Evolutionary conservation across 2,113 vertebrate species (phyloP), one percentile per base, ranked within the genome.

Genomic region (Rafetus swinhoei): DNA sequence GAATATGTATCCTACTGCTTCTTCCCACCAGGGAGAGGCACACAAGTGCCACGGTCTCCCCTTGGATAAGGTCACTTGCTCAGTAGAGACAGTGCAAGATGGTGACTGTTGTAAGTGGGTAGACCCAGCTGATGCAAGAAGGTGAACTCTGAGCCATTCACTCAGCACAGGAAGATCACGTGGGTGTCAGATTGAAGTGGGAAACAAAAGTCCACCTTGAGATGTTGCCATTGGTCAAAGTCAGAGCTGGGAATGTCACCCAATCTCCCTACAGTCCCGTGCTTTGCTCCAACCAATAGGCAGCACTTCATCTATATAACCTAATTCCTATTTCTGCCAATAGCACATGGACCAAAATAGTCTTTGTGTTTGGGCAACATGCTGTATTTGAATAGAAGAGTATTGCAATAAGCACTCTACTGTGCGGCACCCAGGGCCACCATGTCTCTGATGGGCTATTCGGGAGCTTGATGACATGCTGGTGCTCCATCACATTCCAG

Each of bases 321-420:
- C 87, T 82, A 90, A 84, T 93, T 96, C 93, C 35, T 55, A 13
- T n/a, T 88, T 35, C 88, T 89, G 25, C 60, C 13, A 76, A 22
- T 18, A 19, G 21, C 29, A 7, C 79, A 24, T 0, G 39, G 50
- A 92, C 27, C 74, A 87, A 88, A 81, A 79, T 81, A 55, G 29
- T 21, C 54, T 32, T 54, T 2, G 1, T 62, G 2, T 10, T 22
- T 18, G 1, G 60, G 65, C 76, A 59, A 13, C 21, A 24, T 32
- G 83, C 74, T 90, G 35, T 74, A 88, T 96, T 82, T 89, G 94
- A 96, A 94, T 6, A 91, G 59, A 19, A 32, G 2, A 89, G 62
- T 81, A 79, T 95, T 86, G 82, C 91, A 39, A 94, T 96, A 93
- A 96, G 90, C 90, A 81, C 88, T 93, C 93, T 93, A 95, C 65